phyloP scores from a whole-genome alignment of 2,797 vertebrate species.

The Discoglossus pictus region DNA sequence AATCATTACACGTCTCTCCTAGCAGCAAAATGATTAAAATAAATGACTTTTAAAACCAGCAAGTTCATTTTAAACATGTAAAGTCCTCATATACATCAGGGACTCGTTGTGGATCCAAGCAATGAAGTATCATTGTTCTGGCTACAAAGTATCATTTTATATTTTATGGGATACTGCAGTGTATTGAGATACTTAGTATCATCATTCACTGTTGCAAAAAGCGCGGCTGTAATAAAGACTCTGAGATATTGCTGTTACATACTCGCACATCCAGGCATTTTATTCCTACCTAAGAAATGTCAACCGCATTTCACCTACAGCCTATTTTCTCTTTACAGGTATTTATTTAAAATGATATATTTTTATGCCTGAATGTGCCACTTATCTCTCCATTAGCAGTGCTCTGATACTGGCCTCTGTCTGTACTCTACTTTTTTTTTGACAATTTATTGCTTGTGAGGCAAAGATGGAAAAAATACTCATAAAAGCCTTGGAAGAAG shows the following conservation, averaged over 20 bases:
- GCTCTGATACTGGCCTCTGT: not conserved
- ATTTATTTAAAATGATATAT: slow-evolving; percentile 26
- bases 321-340: slow-evolving; percentile 5
- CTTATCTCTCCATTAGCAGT: not conserved
- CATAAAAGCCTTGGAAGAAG: too few species aligned
- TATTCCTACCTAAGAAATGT: not conserved
- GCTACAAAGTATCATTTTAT: not conserved
- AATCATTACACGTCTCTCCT: too few species aligned
- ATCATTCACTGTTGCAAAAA: slow-evolving; percentile 4
- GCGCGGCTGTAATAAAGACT: slow-evolving; percentile 1
- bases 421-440: not conserved
- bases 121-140: not conserved
- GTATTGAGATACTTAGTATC: not conserved
- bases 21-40: too few species aligned
- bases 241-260: slow-evolving; percentile 6
- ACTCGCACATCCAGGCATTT: not conserved
- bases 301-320: slow-evolving; percentile 1
- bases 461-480: not conserved
- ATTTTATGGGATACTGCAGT: not conserved
- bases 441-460: slow-evolving; percentile 13
- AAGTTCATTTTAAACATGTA: too few species aligned
- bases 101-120: not conserved
- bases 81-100: not conserved
- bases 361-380: not conserved
- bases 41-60: too few species aligned